Evolutionary conservation across 1,140 invertebrate species (phyloP).

Genomic region (Heliconius nattereri): DNA sequence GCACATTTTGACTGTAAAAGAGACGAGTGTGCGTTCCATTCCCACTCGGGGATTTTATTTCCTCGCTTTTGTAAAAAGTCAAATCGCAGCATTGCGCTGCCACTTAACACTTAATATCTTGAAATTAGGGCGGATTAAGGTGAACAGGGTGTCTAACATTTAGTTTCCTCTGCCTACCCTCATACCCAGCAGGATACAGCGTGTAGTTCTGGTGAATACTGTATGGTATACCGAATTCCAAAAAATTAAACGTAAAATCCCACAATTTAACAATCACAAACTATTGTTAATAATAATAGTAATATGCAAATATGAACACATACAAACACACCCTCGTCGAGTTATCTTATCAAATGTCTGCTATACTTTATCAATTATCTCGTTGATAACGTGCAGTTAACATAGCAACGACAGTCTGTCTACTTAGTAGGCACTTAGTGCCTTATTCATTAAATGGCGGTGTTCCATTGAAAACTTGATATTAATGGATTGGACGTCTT

Average conservation of each 20-base stretch:
- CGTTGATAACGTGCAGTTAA: constrained; percentile 26
- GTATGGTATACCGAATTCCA: neutral
- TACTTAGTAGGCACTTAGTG: constrained; percentile 2
- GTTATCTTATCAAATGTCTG: constrained; percentile 32
- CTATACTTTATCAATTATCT: constrained; percentile 32
- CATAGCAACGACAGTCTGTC: constrained; percentile 34
- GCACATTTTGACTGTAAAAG: too few relatives aligned
- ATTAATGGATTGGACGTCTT: neutral
- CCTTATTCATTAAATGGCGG: constrained; percentile 17
- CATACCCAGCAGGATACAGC: too few relatives aligned
- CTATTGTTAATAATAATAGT: too few relatives aligned
- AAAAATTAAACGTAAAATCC: neutral
- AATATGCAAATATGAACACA: neutral
- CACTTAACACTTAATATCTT: too few relatives aligned
- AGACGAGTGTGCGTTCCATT: too few relatives aligned
- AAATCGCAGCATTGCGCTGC: too few relatives aligned
- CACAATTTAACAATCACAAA: neutral
- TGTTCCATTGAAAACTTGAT: neutral
- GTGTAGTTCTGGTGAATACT: too few relatives aligned
- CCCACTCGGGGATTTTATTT: too few relatives aligned
- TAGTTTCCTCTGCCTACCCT: too few relatives aligned
- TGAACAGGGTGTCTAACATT: too few relatives aligned
- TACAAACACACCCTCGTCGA: neutral
- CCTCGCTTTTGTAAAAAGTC: too few relatives aligned
- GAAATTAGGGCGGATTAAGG: too few relatives aligned